Evolutionary conservation across 2,113 vertebrate species (phyloP).

Genomic region (Phalacrocorax pelagicus): DNA sequence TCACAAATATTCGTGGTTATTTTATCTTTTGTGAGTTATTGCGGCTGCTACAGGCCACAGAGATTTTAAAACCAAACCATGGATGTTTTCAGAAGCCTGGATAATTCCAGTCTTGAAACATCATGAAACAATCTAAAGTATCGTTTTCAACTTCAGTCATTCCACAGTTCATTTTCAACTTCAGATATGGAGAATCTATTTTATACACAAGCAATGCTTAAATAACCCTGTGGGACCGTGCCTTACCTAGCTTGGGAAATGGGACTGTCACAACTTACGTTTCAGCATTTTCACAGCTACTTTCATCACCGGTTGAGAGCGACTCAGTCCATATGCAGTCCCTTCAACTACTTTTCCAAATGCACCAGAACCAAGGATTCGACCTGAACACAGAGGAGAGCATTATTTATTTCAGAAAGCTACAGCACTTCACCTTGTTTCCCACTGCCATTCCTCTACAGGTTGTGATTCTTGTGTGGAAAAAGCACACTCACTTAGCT

Average conservation of each 20-base stretch:
- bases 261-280: conserved; percentile 79
- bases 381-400: conserved; percentile 75
- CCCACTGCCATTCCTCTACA: not conserved
- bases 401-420: not conserved
- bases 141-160: not conserved
- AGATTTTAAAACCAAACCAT: not conserved
- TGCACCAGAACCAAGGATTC: conserved; percentile 94
- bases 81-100: not conserved
- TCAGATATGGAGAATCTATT: not conserved
- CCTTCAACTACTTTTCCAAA: conserved; percentile 99
- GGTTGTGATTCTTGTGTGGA: not conserved
- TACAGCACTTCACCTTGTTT: not conserved
- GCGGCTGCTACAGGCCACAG: not conserved
- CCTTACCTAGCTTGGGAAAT: not conserved
- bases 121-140: not conserved
- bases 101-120: not conserved
- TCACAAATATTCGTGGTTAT: not conserved
- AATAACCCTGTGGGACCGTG: not conserved
- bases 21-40: not conserved
- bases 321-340: conserved; percentile 93
- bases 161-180: not conserved
- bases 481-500: not conserved
- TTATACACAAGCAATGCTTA: not conserved
- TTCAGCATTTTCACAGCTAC: conserved; percentile 99
- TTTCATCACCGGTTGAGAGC: conserved; percentile 97